Evolutionary conservation across 2,113 vertebrate species (phyloP), one percentile per base, ranked within the genome.

Genomic region (Etheostoma cragini): DNA sequence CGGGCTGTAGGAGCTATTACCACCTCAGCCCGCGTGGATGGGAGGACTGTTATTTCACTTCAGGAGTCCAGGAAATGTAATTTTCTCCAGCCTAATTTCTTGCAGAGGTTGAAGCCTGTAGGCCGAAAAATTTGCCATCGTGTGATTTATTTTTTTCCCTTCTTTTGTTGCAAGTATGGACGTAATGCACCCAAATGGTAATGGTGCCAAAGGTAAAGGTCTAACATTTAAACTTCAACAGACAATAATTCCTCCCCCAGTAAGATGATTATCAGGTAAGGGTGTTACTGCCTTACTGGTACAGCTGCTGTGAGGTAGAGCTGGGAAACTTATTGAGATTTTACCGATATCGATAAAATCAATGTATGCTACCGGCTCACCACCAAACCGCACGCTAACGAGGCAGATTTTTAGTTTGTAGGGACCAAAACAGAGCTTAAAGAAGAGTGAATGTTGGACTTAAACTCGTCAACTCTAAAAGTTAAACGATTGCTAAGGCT

Each of bases 31-130:
- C 2, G 17, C 49, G 19, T 49, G 63, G 63, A 65, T 26, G 11
- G 62, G 53, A 76, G 35, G 54, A 13, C 57, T 50, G 52, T 54
- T 72, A 49, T 77, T 77, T 81, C 71, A 76, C 60, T 81, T 50
- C 30, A 66, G 75, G 47, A 63, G 78, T 54, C 61, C 61, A 78
- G 72, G 47, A 66, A 75, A 68, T 75, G 60, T 69, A 45, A 84
- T 88, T 82, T 86, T 79, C 75, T 60, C 19, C 63, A 68, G 54
- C 26, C 76, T 87, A 53, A 78, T 84, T 76, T 84, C 61, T 75
- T 45, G 16, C 33, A 60, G 42, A 38, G 45, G 65, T 72, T 78
- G 16, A 58, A 61, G 66, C 72, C 82, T 11, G 24, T 8, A 42
- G 72, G 69, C 42, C 38, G 8, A 26, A 68, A 42, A 69, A 67